phyloP scores from a whole-genome alignment of 2,113 vertebrate species.

The Chunga burmeisteri region DNA sequence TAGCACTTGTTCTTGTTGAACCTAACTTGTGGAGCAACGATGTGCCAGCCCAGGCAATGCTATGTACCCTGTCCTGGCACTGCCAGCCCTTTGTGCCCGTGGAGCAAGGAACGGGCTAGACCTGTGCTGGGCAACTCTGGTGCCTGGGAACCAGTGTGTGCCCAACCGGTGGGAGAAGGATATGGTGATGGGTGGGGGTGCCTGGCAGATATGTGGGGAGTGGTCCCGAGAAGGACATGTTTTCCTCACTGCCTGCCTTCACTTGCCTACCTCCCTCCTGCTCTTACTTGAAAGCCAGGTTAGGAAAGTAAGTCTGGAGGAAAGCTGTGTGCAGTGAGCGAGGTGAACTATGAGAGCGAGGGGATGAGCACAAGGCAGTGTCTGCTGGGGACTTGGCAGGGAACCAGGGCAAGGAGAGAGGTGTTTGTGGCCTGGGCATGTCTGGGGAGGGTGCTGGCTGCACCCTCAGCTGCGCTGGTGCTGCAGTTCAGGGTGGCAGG shows the following conservation, averaged over 20 bases:
- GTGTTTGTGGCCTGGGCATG: not conserved
- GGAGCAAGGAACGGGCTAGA: not conserved
- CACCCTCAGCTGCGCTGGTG: fast-evolving
- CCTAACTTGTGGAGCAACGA: not conserved
- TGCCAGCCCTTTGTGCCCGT: not conserved
- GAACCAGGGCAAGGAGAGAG: not conserved
- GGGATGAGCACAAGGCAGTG: not conserved
- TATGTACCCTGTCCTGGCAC: fast-evolving
- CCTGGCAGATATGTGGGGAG: fast-evolving
- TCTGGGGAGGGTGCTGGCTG: not conserved
- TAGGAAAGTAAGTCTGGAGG: not conserved
- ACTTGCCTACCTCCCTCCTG: not conserved
- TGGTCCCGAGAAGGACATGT: not conserved
- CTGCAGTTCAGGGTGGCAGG: fast-evolving
- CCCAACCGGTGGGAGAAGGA: not conserved
- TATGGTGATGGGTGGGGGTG: fast-evolving
- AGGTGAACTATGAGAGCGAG: not conserved
- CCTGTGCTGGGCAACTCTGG: not conserved
- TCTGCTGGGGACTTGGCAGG: not conserved
- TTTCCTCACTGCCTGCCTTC: not conserved
- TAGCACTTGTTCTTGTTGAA: too few relatives aligned
- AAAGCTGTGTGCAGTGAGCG: not conserved
- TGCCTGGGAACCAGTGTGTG: fast-evolving
- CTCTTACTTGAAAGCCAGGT: not conserved
- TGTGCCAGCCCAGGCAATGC: not conserved